Base-by-base conservation (phyloP, 2,888 invertebrate genomes). In the Pheosia gnoma region DNA sequence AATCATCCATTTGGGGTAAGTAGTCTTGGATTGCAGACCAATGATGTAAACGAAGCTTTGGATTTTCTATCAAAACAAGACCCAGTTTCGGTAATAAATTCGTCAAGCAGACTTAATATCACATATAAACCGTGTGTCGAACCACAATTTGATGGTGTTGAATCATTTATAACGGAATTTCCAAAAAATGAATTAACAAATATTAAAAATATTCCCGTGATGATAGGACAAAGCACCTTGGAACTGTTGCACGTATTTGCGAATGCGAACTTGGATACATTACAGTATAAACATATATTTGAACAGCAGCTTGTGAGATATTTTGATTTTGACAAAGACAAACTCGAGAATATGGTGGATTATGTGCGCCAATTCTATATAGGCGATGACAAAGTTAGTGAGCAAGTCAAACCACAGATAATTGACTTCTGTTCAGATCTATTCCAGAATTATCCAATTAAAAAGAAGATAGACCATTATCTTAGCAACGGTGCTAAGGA, bases 291-390 rank as follows among this genome's bases (percentile, higher is more conserved):
- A 39, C 5, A 39, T 39, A 39, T 45, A 25, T 55, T 61, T 36
- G 39, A 57, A 10, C 53, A 67, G 25, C 59, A 67, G 56, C 60
- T 74, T 36, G 51, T 58, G 5, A 56, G 67, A 25, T 59, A 68
- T 57, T 75, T 78, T 37, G 65, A 59, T 45, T 53, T 72, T 10
- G 59, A 64, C 13, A 60, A 66, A 3, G 66, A 77, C 7, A 59
- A 65, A 55, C 62, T 76, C 36, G 62, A 62, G 8, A 66, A 68
- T 59, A 73, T 75, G 68, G 66, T 63, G 47, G 61, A 66, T 0
- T 56, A 71, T 5, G 62, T 80, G 8, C 62, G 66, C 9, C 68
- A 72, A 52, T 80, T 76, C 51, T 81, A 80, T 56, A 62, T 79
- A 10, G 75, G 75, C 25, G 74, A 77, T 39, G 66, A 74, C 45